phyloP scores from a whole-genome alignment of 2,888 invertebrate species.

The Oxycera nigricornis region DNA sequence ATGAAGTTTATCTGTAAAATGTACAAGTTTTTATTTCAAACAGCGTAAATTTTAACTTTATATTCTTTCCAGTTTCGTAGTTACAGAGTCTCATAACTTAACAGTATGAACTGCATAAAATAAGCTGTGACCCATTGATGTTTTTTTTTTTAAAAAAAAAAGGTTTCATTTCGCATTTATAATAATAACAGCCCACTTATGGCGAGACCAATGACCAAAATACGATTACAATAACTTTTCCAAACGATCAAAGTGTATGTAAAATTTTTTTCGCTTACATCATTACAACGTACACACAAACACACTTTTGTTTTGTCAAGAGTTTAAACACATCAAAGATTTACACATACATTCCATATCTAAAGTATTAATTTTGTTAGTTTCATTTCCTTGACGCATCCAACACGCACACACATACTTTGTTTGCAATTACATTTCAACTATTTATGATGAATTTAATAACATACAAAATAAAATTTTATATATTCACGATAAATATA shows the following conservation, averaged over 20 bases:
- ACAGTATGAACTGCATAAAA: too few species aligned
- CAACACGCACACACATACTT: neutral
- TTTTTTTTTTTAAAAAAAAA: too few species aligned
- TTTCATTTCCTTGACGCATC: neutral
- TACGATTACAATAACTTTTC: neutral
- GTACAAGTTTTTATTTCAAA: too few species aligned
- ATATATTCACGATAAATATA: constrained; percentile 9
- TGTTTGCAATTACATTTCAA: neutral
- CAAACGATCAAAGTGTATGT: neutral
- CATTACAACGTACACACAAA: neutral
- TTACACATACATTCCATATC: neutral
- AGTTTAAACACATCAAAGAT: neutral
- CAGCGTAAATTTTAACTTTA: too few species aligned
- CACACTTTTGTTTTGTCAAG: too few species aligned
- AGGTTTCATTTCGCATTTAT: too few species aligned
- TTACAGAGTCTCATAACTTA: too few species aligned
- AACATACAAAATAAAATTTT: constrained; percentile 12
- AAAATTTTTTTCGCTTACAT: neutral
- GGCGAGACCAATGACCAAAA: constrained; percentile 13
- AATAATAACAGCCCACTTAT: constrained; percentile 17
- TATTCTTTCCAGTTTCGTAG: too few species aligned
- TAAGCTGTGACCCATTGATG: too few species aligned
- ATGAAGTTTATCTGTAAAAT: too few species aligned
- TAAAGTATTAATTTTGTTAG: neutral
- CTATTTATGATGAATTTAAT: neutral